A percentile compares a stretch with the other conserved stretches of the same genome.
Evolutionary conservation across 2,888 invertebrate species (phyloP).

Genomic region (Holacanthella duospinosa): DNA sequence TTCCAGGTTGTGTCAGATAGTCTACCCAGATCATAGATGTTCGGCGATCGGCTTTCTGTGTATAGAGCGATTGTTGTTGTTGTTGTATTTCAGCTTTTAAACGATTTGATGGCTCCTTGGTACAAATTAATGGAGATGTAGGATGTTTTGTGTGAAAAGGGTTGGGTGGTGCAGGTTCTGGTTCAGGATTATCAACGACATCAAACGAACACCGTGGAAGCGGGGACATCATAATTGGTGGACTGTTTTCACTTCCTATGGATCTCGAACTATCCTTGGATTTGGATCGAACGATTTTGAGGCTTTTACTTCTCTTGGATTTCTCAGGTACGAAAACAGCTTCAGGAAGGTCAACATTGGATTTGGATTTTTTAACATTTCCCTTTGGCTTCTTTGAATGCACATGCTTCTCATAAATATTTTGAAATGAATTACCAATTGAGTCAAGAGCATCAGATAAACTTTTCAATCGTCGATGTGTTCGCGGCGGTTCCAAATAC

Average conservation of each 20-base stretch:
- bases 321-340: not conserved
- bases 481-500: conserved; percentile 4
- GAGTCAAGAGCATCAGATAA: conserved; percentile 15
- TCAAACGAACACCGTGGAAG: not conserved
- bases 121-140: not conserved
- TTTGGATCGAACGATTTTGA: not conserved
- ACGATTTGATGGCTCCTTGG: not conserved
- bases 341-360: not conserved
- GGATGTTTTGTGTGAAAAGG: not conserved
- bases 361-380: not conserved
- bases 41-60: conserved; percentile 15
- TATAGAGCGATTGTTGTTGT: not conserved
- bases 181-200: not conserved
- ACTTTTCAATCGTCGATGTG: conserved; percentile 10
- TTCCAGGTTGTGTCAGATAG: conserved; percentile 22
- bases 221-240: not conserved
- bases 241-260: not conserved
- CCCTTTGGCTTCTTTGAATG: conserved; percentile 4
- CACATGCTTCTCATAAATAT: conserved; percentile 15
- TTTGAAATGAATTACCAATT: conserved; percentile 16
- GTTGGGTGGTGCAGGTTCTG: no score
- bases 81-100: not conserved
- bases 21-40: conserved; percentile 26
- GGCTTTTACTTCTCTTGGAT: not conserved
- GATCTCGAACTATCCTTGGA: not conserved